A percentile compares a stretch with the other conserved stretches of the same genome.
phyloP scores from a whole-genome alignment of 2,797 vertebrate genomes.

The Etheostoma perlongum region DNA sequence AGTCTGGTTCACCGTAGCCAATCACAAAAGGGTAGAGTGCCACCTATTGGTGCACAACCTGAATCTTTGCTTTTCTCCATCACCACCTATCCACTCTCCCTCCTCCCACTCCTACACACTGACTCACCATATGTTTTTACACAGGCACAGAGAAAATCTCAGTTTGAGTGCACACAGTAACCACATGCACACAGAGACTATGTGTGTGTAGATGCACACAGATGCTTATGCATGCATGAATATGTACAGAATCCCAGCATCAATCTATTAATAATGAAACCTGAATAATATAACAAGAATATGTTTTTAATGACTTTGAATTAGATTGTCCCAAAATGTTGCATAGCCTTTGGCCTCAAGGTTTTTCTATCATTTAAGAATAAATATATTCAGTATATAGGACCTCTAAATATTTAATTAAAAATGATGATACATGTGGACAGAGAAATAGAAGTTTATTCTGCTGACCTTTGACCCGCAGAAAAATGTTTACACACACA shows the following conservation, averaged over 20 bases:
- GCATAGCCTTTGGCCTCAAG: neutral
- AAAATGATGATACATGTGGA: slow-evolving; percentile 12
- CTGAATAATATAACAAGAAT: neutral
- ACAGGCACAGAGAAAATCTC: slow-evolving; percentile 53
- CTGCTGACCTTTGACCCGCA: slow-evolving; percentile 42
- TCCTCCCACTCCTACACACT: slow-evolving; percentile 78
- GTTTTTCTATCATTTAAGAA: neutral
- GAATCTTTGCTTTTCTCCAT: slow-evolving; percentile 59
- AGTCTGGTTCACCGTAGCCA: slow-evolving; percentile 67
- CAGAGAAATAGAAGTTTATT: slow-evolving; percentile 28
- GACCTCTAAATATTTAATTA: neutral
- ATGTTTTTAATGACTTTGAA: neutral
- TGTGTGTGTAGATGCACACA: slow-evolving; percentile 16
- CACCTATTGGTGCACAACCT: slow-evolving; percentile 84
- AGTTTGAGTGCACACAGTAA: slow-evolving; percentile 51
- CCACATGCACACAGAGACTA: slow-evolving; percentile 29
- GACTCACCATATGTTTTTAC: slow-evolving; percentile 81
- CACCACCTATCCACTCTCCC: slow-evolving; percentile 35
- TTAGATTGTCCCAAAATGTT: neutral
- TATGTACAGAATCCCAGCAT: slow-evolving; percentile 3
- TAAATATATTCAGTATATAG: neutral
- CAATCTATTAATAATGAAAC: neutral
- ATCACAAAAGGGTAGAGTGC: slow-evolving; percentile 86
- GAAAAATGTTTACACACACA: neutral
- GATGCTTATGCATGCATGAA: slow-evolving; percentile 30